phyloP scores from a whole-genome alignment of 2,797 vertebrate species.

The Paratrypauchen microcephalus region DNA sequence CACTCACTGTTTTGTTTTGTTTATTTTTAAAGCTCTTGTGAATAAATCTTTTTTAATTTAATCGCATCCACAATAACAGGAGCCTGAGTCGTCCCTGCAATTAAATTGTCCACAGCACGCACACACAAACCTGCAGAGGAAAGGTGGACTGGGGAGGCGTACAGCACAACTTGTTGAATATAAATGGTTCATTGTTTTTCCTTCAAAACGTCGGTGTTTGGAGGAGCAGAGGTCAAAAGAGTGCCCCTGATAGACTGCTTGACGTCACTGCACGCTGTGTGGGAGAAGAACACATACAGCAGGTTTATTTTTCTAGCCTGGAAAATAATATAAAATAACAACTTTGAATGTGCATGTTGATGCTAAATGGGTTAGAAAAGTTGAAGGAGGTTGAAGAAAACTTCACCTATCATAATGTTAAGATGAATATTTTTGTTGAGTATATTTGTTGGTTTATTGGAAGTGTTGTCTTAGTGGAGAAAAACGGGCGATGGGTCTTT shows the following conservation, averaged over 20 bases:
- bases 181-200: conserved; percentile 54
- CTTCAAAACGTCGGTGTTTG: conserved; percentile 19
- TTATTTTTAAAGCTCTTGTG: conserved; percentile 47
- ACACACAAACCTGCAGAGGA: conserved; percentile 13
- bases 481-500: too few relatives aligned
- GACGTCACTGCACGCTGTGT: conserved; percentile 6
- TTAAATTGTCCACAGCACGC: conserved; percentile 26
- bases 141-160: conserved; percentile 56
- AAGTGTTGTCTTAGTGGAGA: too few relatives aligned
- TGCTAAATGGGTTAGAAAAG: not conserved
- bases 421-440: not conserved
- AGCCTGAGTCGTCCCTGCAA: conserved; percentile 31
- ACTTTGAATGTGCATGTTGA: not conserved
- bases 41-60: conserved; percentile 57
- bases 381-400: not conserved
- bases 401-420: not conserved
- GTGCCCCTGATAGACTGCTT: conserved; percentile 28
- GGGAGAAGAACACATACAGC: conserved; percentile 12
- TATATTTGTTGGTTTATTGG: too few relatives aligned
- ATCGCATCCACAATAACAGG: conserved; percentile 53
- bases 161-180: conserved; percentile 60
- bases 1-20: conserved; percentile 47
- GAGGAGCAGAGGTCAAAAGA: conserved; percentile 30
- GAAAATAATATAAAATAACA: not conserved
- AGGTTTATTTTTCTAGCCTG: not conserved